A percentile compares a stretch with the other conserved stretches of the same genome.
phyloP scores from a whole-genome alignment of 2,113 vertebrate genomes.

The Vulpes ferrilata region DNA sequence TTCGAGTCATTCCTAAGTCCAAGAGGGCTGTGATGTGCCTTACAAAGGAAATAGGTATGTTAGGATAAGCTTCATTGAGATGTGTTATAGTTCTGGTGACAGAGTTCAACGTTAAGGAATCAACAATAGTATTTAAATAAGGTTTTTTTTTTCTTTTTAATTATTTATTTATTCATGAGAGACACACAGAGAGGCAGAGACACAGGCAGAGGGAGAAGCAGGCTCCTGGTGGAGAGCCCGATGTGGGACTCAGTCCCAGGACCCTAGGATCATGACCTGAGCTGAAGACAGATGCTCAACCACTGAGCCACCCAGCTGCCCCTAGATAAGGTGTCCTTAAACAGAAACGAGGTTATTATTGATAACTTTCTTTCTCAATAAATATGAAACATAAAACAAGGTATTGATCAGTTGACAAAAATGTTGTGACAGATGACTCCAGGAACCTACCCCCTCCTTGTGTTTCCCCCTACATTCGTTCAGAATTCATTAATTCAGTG shows the following conservation, averaged over 20 bases:
- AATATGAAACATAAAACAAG: background rate
- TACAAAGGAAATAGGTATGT: background rate
- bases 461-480: background rate
- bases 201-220: too few species aligned
- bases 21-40: background rate
- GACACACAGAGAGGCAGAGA: too few species aligned
- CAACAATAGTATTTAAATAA: background rate
- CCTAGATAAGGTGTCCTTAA: background rate
- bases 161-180: too few species aligned
- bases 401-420: background rate
- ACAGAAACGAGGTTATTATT: background rate
- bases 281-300: too few species aligned
- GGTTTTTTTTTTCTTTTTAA: background rate
- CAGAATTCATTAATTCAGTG: background rate
- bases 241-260: too few species aligned
- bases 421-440: background rate
- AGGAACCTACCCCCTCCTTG: background rate
- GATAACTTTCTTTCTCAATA: background rate
- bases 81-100: background rate
- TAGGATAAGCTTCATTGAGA: background rate
- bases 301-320: too few species aligned
- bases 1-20: background rate
- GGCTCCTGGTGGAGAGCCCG: too few species aligned
- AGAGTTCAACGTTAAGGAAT: background rate
- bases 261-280: too few species aligned